A percentile compares a stretch with the other conserved stretches of the same genome.
Evolutionary conservation across 2,113 vertebrate genomes (phyloP).

Genomic region (Pollimyrus isidori): DNA sequence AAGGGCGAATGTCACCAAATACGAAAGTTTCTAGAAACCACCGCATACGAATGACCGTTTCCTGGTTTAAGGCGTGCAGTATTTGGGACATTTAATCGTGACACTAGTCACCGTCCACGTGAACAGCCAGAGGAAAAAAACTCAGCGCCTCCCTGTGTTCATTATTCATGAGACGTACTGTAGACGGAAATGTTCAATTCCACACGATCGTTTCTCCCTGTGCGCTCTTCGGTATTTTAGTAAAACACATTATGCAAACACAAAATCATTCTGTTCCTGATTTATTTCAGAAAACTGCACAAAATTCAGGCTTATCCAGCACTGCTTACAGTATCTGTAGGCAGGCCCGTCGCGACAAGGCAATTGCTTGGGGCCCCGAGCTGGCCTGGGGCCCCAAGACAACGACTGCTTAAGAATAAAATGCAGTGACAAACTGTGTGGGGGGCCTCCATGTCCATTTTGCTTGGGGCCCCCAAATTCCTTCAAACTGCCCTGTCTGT

Average conservation of each 20-base stretch:
- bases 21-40: neutral
- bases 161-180: neutral
- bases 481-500: no score
- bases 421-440: no score
- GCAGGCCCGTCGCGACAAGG: no score
- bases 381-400: no score
- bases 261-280: neutral
- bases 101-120: neutral
- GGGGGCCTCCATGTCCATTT: no score
- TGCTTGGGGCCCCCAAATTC: no score
- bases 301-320: neutral
- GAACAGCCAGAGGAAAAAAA: neutral
- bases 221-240: neutral
- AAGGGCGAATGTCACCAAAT: slow-evolving; percentile 12
- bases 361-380: no score
- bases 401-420: no score
- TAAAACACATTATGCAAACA: neutral
- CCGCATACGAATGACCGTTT: neutral
- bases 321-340: neutral
- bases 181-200: neutral
- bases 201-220: neutral
- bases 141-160: neutral
- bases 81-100: neutral
- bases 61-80: neutral
- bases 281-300: neutral